Evolutionary conservation across 2,113 vertebrate species (phyloP).

Genomic region (Oncorhynchus gorbuscha): DNA sequence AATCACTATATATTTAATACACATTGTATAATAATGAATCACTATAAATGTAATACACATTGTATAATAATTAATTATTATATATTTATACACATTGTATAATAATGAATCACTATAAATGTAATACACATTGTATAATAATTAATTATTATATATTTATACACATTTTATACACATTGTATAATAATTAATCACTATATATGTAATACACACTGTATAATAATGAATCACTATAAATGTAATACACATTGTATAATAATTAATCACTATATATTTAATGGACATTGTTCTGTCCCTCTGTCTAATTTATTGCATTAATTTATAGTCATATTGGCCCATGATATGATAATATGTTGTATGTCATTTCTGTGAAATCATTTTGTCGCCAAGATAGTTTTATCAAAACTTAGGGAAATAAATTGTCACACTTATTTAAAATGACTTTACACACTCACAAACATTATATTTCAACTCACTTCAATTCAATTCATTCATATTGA

Average conservation of each 20-base stretch:
- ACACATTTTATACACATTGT: conserved; percentile 64
- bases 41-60: too few relatives aligned
- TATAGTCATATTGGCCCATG: conserved; percentile 86
- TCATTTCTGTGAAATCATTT: conserved; percentile 93
- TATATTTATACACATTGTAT: too few relatives aligned
- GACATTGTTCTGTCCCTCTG: conserved; percentile 22
- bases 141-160: conserved; percentile 1
- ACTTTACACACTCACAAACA: background rate
- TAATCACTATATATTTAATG: too few relatives aligned
- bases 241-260: too few relatives aligned
- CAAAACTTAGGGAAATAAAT: conserved; percentile 82
- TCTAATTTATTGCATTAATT: conserved; percentile 83
- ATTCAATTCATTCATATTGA: background rate
- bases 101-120: too few relatives aligned
- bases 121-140: conserved; percentile 62
- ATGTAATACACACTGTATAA: too few relatives aligned
- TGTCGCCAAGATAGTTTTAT: conserved; percentile 76
- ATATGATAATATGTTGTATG: conserved; percentile 47
- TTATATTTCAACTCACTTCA: background rate
- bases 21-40: too few relatives aligned
- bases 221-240: too few relatives aligned
- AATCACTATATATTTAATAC: too few relatives aligned
- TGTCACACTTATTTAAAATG: conserved; percentile 55
- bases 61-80: too few relatives aligned
- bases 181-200: conserved; percentile 37